These are phyloP conservation scores for rabbit (Oryctolagus cuniculus) DNA, from an alignment of 2,113 vertebrate genomes.

Conservation along the genomic window DNA sequence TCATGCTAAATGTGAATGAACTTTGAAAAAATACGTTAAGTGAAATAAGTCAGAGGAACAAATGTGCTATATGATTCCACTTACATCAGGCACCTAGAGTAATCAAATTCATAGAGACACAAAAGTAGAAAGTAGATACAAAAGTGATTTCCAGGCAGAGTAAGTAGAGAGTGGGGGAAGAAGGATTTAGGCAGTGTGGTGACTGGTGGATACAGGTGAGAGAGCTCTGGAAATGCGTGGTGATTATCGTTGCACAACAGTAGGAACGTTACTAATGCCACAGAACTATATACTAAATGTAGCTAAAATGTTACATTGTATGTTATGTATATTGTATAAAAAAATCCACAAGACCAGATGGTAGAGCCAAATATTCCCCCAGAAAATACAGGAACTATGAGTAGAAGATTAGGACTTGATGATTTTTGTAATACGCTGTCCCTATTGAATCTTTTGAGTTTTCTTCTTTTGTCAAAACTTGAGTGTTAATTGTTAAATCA, in stretches of 20 bases:
- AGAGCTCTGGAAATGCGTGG: background rate
- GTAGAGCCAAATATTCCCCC: background rate
- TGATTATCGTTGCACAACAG: background rate
- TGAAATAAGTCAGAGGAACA: background rate
- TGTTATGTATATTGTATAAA: background rate
- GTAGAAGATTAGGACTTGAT: background rate
- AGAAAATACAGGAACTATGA: background rate
- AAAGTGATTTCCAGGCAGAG: background rate
- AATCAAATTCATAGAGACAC: background rate
- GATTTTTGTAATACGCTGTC: background rate
- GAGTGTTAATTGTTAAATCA: too few relatives aligned
- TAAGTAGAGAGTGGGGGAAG: too few relatives aligned
- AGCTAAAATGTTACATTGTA: background rate
- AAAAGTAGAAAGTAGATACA: background rate
- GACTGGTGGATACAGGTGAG: background rate
- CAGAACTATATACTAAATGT: background rate
- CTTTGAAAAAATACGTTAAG: background rate
- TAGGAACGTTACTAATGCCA: background rate
- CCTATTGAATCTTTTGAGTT: constrained; percentile 1
- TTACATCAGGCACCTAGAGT: background rate
- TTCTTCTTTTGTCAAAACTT: background rate
- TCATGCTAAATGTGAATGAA: background rate
- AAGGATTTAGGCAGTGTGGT: background rate
- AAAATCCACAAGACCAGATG: background rate
- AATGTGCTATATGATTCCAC: background rate